Conservation (phyloP, 2,113 vertebrate species). For the Oostethus manadensis region DNA sequence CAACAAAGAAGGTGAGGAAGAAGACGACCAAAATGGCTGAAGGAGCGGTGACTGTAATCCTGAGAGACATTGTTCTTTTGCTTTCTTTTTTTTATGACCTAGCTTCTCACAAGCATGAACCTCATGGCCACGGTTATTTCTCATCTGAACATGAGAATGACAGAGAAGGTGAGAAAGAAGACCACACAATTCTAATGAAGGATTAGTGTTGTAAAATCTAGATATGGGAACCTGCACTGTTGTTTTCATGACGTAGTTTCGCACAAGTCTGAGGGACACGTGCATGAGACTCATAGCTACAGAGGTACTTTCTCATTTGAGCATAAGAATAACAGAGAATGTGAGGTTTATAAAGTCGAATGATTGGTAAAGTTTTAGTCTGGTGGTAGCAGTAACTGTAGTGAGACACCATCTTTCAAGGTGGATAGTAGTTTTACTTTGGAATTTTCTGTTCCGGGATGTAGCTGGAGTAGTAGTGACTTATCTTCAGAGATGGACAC, state of each 20-base stretch:
- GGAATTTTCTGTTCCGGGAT: too few species aligned
- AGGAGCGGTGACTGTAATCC: not conserved
- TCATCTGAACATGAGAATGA: not conserved
- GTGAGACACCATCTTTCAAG: not conserved
- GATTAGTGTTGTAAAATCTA: too few species aligned
- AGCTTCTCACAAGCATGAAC: constrained; percentile 6
- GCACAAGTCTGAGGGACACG: constrained; percentile 1
- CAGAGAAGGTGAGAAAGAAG: not conserved
- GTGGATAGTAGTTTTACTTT: too few species aligned
- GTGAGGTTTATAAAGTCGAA: not conserved
- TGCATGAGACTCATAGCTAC: constrained; percentile 4
- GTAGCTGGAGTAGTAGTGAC: too few species aligned
- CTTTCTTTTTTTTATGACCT: not conserved
- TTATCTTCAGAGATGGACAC: too few species aligned
- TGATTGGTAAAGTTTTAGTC: too few species aligned
- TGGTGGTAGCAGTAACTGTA: not conserved
- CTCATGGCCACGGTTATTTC: not conserved
- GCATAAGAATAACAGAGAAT: not conserved
- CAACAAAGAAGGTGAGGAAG: not conserved
- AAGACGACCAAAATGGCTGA: not conserved
- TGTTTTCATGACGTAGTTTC: not conserved
- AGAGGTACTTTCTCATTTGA: not conserved
- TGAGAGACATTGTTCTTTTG: not conserved
- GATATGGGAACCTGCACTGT: not conserved
- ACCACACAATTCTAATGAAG: not conserved